These are phyloP conservation scores for Liposcelis brunnea DNA, from an alignment of 2,888 invertebrate genomes.

Conservation along the genomic window DNA sequence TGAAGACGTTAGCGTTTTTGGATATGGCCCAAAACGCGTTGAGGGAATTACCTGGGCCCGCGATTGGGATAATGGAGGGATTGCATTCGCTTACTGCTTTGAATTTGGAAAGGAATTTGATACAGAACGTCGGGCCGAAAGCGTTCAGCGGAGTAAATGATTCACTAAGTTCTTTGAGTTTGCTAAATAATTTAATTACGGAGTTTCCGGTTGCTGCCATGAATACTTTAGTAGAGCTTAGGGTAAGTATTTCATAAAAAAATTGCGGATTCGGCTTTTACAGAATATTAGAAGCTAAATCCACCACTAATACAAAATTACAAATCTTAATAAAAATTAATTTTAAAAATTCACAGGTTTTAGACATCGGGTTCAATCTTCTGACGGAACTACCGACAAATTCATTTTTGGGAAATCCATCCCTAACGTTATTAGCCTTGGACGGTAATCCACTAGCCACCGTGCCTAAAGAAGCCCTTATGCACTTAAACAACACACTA, in stretches of 20 bases:
- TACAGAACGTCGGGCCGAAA: conserved; percentile 55
- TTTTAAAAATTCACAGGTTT: conserved; percentile 33
- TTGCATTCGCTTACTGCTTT: conserved; percentile 68
- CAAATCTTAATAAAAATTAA: background rate
- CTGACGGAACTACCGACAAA: conserved; percentile 61
- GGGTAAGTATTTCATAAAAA: conserved; percentile 29
- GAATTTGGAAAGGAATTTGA: conserved; percentile 74
- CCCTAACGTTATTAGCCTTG: conserved; percentile 69
- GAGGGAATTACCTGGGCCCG: conserved; percentile 56
- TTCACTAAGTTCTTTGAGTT: conserved; percentile 71
- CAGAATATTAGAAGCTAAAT: background rate
- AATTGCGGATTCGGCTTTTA: background rate
- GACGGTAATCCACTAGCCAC: conserved; percentile 82
- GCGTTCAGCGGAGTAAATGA: conserved; percentile 65
- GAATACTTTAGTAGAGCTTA: conserved; percentile 54
- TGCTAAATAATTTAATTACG: conserved; percentile 72
- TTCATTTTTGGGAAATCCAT: conserved; percentile 65
- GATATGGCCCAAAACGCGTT: conserved; percentile 81
- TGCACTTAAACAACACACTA: conserved; percentile 62
- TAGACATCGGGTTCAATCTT: conserved; percentile 85
- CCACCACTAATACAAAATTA: background rate
- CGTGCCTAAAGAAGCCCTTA: conserved; percentile 60
- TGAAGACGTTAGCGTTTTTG: conserved; percentile 66
- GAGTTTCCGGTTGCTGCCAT: conserved; percentile 75
- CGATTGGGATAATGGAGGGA: conserved; percentile 51